Base-by-base conservation (phyloP, 2,888 invertebrate genomes). In the Pheosia tremula region DNA sequence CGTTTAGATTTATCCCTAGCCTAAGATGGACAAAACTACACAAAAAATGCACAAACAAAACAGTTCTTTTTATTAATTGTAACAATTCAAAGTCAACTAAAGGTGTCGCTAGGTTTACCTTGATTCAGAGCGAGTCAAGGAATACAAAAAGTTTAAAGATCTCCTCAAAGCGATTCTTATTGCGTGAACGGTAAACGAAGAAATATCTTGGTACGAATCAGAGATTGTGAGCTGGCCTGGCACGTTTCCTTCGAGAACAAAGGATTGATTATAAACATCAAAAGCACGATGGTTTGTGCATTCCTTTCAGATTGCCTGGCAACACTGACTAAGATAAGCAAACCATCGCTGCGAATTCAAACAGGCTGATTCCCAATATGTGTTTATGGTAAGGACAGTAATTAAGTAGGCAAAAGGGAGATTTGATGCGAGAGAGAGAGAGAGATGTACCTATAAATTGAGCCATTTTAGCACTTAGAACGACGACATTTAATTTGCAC, bases 241-340 rank as follows among this genome's bases (percentile, higher is more conserved):
- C 70, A 57, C 58, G 66, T 61, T 63, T 59, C 63, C 45, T 54
- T 13, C n/a, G 58, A 67, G 49, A 63, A 64, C 69, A 71, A 74
- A 66, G 60, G 68, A 73, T 77, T 75, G 78, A 77, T 77, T 72
- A 75, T 70, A 75, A 70, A 69, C 70, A 72, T 77, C 68, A 72
- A 75, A 77, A 66, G 62, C 59, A 56, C 66, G 58, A 67, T 62
- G 68, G 63, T 71, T 68, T 68, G 78, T 60, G 76, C 76, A 77
- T 77, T 62, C 67, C 59, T 72, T 77, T 72, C 61, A 59, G 59
- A 66, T 70, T 64, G 55, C 64, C 47, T 9, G 13, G 50, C 24
- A 50, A 24, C 50, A 39, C 64, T 62, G 56, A 59, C 60, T 56
- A 59, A 63, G 61, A 65, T 68, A 67, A 67, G 66, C 72, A 68